Percentiles rank a stretch among this genome's conserved stretches.
These are phyloP conservation scores for Malurus alboscapulatus DNA, from an alignment of 2,113 vertebrate species.

Conservation along the genomic window DNA sequence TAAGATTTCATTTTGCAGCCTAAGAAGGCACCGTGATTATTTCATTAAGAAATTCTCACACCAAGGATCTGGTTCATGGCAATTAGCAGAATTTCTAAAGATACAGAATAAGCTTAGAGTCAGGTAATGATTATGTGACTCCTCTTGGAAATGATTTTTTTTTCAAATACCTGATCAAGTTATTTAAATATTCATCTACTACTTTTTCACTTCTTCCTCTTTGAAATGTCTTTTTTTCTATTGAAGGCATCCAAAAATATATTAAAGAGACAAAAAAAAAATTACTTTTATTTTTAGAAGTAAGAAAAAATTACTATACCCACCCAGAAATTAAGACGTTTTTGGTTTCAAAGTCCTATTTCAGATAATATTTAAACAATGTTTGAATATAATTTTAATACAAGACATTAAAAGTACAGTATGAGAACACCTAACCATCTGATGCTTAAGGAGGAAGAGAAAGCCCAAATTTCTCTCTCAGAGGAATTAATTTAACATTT, in stretches of 20 bases:
- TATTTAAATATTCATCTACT: background rate
- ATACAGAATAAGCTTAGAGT: background rate
- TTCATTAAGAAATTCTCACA: background rate
- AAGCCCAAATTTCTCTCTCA: background rate
- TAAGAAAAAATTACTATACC: background rate
- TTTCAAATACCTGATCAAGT: fast-evolving
- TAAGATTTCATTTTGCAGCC: background rate
- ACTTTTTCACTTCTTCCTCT: background rate
- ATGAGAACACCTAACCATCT: background rate
- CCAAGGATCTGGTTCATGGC: background rate
- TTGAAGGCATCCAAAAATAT: background rate
- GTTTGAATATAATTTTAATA: background rate
- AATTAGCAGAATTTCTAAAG: background rate
- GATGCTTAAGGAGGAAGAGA: background rate
- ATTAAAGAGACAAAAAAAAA: background rate
- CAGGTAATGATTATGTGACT: background rate
- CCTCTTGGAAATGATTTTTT: background rate
- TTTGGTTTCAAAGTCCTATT: background rate
- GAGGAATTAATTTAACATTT: background rate
- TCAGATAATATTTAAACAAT: background rate
- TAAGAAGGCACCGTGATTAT: background rate
- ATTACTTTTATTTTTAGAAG: background rate
- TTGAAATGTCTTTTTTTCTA: background rate
- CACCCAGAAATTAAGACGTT: background rate
- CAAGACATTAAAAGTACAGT: background rate